Evolutionary conservation across 2,113 vertebrate species (phyloP).

Genomic region (Nibea coibor): DNA sequence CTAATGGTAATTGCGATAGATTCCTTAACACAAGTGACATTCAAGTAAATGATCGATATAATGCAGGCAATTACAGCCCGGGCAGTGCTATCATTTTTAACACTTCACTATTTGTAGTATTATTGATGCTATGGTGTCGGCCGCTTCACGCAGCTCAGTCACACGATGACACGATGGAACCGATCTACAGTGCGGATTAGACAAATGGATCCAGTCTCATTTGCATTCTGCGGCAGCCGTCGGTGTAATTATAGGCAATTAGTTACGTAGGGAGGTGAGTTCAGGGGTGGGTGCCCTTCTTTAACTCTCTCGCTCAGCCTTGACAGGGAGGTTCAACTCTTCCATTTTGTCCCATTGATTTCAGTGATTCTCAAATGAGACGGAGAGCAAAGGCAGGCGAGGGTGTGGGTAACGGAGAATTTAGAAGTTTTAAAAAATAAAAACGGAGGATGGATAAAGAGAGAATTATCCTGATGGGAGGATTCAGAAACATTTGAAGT

Average conservation of each 20-base stretch:
- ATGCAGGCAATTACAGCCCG: slow-evolving; percentile 43
- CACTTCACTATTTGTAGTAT: slow-evolving; percentile 17
- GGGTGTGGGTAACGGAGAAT: background rate
- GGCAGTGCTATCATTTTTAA: slow-evolving; percentile 33
- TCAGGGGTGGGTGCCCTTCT: slow-evolving; percentile 73
- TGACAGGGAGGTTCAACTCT: slow-evolving; percentile 64
- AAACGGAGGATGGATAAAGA: background rate
- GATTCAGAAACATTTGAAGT: background rate
- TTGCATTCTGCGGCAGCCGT: slow-evolving; percentile 64
- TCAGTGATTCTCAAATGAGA: slow-evolving; percentile 56
- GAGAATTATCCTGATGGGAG: background rate
- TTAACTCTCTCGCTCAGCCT: slow-evolving; percentile 67
- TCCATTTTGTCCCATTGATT: slow-evolving; percentile 73
- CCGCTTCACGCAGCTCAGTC: slow-evolving; percentile 22
- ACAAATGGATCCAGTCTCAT: slow-evolving; percentile 47
- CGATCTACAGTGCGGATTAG: slow-evolving; percentile 40
- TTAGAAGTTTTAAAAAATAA: slow-evolving; percentile 6
- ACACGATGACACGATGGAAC: slow-evolving; percentile 28
- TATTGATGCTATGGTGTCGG: slow-evolving; percentile 31
- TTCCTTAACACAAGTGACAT: slow-evolving; percentile 43
- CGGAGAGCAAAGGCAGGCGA: slow-evolving; percentile 31
- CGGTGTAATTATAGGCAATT: slow-evolving; percentile 76
- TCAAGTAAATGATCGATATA: slow-evolving; percentile 45
- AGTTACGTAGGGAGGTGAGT: slow-evolving; percentile 65
- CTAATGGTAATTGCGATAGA: slow-evolving; percentile 39